These are phyloP conservation scores for Apogon hyalosoma DNA, from an alignment of 2,797 vertebrate genomes.

Conservation along the genomic window DNA sequence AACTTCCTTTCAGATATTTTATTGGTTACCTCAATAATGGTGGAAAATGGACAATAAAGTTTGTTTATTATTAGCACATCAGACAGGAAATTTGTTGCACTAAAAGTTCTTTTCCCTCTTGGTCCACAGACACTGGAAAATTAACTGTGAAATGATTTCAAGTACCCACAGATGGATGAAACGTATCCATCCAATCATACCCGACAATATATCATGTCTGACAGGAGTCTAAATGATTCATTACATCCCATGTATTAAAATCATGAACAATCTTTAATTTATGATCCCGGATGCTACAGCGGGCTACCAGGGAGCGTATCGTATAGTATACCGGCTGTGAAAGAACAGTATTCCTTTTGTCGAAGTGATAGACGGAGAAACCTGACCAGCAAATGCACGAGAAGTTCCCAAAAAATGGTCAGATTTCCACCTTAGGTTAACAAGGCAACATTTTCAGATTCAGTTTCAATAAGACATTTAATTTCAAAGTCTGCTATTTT, in stretches of 20 bases:
- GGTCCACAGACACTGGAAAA: conserved; percentile 17
- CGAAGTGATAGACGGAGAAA: neutral
- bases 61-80: neutral
- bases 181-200: conserved; percentile 24
- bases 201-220: conserved; percentile 57
- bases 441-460: conserved; percentile 3
- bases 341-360: neutral
- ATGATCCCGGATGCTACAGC: conserved; percentile 48
- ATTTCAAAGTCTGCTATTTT: conserved; percentile 18
- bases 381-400: neutral
- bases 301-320: conserved; percentile 27
- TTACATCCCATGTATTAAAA: conserved; percentile 64
- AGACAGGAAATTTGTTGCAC: conserved; percentile 22
- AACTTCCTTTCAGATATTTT: conserved; percentile 37
- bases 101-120: conserved; percentile 16
- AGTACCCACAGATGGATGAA: conserved; percentile 20
- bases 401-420: neutral
- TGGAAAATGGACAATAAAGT: too few species aligned
- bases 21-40: conserved; percentile 11
- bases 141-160: conserved; percentile 29
- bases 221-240: conserved; percentile 71
- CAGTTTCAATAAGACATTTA: conserved; percentile 7
- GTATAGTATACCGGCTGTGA: conserved; percentile 31
- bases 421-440: neutral
- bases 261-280: conserved; percentile 71